Conservation (phyloP, 2,113 vertebrate genomes). For the Psilopogon haemacephalus region DNA sequence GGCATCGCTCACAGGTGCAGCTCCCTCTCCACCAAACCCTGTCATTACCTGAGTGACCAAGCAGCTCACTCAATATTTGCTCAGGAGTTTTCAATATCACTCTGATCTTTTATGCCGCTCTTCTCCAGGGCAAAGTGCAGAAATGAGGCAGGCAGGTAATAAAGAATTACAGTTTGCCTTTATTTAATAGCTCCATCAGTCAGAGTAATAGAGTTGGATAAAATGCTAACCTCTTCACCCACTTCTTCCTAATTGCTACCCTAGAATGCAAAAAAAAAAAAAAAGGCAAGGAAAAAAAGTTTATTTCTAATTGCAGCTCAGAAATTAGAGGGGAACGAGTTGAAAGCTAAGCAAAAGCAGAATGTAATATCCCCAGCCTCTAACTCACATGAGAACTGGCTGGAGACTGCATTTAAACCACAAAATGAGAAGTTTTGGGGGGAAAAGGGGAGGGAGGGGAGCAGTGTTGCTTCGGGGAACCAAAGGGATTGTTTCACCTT, state of each 20-base stretch:
- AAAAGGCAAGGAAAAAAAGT: constrained; percentile 48
- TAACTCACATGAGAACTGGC: not conserved
- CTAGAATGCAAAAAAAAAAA: constrained; percentile 55
- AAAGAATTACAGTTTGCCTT: constrained; percentile 79
- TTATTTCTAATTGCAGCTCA: constrained; percentile 70
- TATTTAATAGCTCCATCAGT: constrained; percentile 76
- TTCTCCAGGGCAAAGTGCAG: constrained; percentile 75
- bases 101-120: constrained; percentile 74
- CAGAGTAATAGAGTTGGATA: constrained; percentile 74
- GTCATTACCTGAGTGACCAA: constrained; percentile 47
- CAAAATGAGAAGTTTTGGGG: not conserved
- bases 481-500: not conserved
- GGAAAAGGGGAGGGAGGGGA: not conserved
- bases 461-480: not conserved
- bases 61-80: constrained; percentile 78
- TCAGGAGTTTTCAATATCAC: constrained; percentile 78
- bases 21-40: not conserved
- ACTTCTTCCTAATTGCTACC: constrained; percentile 69
- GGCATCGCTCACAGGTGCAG: not conserved
- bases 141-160: constrained; percentile 72
- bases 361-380: not conserved
- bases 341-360: constrained; percentile 36
- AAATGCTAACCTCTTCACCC: constrained; percentile 73
- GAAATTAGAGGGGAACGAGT: constrained; percentile 60
- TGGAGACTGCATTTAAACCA: not conserved